Percentiles rank a stretch among this genome's conserved stretches.
Evolutionary conservation across 1,140 invertebrate genomes (phyloP).

Genomic region (Drosophila neocordata): DNA sequence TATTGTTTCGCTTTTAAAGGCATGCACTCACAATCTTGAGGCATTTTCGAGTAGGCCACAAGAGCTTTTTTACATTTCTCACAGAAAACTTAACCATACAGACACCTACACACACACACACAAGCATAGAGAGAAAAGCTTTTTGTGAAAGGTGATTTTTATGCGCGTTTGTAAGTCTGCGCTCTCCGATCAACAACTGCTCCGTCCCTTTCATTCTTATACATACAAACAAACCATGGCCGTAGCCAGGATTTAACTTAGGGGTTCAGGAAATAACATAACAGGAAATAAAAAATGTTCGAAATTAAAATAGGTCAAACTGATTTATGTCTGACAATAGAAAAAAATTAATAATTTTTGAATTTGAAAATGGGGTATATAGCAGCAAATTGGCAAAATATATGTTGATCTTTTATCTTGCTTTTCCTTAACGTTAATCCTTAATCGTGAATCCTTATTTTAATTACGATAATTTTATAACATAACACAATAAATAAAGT

Average conservation of each 20-base stretch:
- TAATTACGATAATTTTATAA: too few species aligned
- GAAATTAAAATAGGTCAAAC: too few species aligned
- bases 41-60: slow-evolving; percentile 29
- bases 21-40: slow-evolving; percentile 8
- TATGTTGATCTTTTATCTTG: too few species aligned
- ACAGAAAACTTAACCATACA: slow-evolving; percentile 22
- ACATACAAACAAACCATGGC: background rate
- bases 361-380: too few species aligned
- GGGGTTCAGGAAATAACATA: background rate
- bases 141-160: slow-evolving; percentile 79
- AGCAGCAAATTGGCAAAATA: too few species aligned
- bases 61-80: slow-evolving; percentile 67
- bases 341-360: too few species aligned
- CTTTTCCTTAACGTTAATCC: too few species aligned
- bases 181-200: slow-evolving; percentile 13
- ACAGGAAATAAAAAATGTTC: too few species aligned
- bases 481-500: too few species aligned
- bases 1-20: slow-evolving; percentile 47
- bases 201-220: slow-evolving; percentile 12
- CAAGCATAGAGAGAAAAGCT: slow-evolving; percentile 70
- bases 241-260: background rate
- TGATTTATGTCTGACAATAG: too few species aligned
- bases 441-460: too few species aligned
- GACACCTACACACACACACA: slow-evolving; percentile 50
- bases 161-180: slow-evolving; percentile 50